These are phyloP conservation scores for Caenorhabditis drosophilae DNA, from an alignment of 2,888 invertebrate genomes.

Conservation along the genomic window DNA sequence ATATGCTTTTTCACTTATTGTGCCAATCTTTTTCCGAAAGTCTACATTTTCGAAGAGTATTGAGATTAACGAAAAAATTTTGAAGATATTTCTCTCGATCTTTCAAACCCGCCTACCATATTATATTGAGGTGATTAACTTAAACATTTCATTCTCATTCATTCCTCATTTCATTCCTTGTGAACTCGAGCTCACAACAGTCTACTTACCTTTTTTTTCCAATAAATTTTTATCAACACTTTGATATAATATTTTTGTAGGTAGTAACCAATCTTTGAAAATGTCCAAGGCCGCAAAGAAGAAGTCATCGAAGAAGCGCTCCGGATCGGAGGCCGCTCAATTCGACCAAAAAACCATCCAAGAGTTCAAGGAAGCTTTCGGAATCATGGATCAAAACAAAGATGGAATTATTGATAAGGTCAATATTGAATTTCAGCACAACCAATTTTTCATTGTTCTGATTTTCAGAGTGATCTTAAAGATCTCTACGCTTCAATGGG, in stretches of 20 bases:
- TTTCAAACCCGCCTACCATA: constrained; percentile 33
- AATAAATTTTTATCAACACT: not conserved
- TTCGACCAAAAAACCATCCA: constrained; percentile 74
- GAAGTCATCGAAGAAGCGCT: constrained; percentile 68
- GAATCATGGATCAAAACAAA: constrained; percentile 74
- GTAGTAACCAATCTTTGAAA: constrained; percentile 29
- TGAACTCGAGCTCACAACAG: not conserved
- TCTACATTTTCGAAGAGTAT: not conserved
- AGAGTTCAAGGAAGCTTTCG: constrained; percentile 74
- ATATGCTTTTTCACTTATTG: not conserved
- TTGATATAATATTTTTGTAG: constrained; percentile 5
- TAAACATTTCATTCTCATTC: not conserved
- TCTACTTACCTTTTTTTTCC: not conserved
- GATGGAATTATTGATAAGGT: constrained; percentile 63
- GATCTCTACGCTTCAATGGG: constrained; percentile 73
- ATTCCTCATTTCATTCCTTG: constrained; percentile 14
- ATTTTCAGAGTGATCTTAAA: constrained; percentile 71
- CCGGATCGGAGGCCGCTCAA: constrained; percentile 72
- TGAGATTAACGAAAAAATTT: not conserved
- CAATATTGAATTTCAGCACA: too few relatives aligned
- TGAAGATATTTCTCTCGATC: not conserved
- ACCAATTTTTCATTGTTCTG: too few relatives aligned
- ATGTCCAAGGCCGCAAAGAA: constrained; percentile 60
- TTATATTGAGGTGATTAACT: constrained; percentile 21
- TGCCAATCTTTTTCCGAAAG: not conserved